Percentiles rank a stretch among this genome's conserved stretches.
Evolutionary conservation across 2,888 invertebrate genomes (phyloP).

Genomic region (Phytoseiulus persimilis): DNA sequence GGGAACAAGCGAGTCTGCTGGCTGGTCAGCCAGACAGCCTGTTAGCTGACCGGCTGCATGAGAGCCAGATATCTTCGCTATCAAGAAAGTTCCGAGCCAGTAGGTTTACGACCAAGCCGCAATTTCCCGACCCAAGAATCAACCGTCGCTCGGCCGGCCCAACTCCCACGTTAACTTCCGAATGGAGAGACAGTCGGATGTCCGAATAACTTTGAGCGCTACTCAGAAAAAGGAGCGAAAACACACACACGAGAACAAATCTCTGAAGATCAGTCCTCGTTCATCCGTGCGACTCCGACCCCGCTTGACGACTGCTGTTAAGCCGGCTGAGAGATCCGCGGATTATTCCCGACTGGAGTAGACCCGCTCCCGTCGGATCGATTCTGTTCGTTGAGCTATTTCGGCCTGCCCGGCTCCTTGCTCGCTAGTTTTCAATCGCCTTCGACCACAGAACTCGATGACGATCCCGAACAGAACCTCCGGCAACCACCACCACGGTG

Average conservation of each 20-base stretch:
- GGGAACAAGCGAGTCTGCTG: neutral
- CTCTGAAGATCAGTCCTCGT: neutral
- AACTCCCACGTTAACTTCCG: neutral
- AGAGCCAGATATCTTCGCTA: neutral
- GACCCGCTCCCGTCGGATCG: neutral
- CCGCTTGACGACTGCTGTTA: neutral
- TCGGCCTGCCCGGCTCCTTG: neutral
- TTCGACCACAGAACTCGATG: neutral
- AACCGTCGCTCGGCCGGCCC: neutral
- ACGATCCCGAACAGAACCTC: neutral
- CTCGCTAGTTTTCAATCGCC: neutral
- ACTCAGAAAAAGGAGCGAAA: neutral
- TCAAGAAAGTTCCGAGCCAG: conserved; percentile 33
- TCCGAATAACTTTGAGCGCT: neutral
- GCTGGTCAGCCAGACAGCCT: neutral
- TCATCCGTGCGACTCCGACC: neutral
- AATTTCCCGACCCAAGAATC: neutral
- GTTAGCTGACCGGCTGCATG: neutral
- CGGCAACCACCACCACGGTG: neutral
- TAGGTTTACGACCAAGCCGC: conserved; percentile 24
- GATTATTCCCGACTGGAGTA: neutral
- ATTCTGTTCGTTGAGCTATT: neutral
- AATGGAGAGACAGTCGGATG: neutral
- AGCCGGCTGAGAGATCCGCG: neutral
- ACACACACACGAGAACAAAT: neutral